Base-by-base conservation (phyloP, 2,113 vertebrate genomes). In the Tretioscincus oriximinensis region DNA sequence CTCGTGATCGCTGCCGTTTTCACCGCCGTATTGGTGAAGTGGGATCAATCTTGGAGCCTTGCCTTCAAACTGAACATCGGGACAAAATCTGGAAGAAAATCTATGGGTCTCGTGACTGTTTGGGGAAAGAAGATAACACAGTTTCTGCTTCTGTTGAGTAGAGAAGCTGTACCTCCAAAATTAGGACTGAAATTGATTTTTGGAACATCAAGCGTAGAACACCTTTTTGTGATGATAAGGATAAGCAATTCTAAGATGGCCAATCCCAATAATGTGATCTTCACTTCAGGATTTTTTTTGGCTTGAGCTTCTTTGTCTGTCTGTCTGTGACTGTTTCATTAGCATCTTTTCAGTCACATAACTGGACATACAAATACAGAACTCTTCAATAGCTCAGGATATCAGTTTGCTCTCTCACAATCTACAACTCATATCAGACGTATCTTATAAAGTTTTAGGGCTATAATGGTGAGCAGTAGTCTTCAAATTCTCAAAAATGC, bases 1-100 rank as follows among this genome's bases (percentile, higher is more conserved):
- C 93, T 0, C 93, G 97, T 1, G 97, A 98, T 83, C 93, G 96
- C 0, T 93, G 93, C 63, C 96, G 97, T 22, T 98, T 98, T 54
- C 84, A 77, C 24, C 94, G 94, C 54, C 93, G 97, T n/a, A 94
- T 98, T 29, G 47, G 68, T 22, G 94, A 93, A 2, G 77, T 91
- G 0, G 94, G 96, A 85, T 86, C 87, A 47, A 74, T 85, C 58
- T 90, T 98, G 67, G 93, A 94, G 7, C 89, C 89, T 90, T 97
- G 94, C 84, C 85, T 98, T 12, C 88, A 82, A 16, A 82, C 68
- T 7, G 67, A 88, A 2, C 95, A 96, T 86, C 88, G 97, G 29
- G 91, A 94, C 64, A 93, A 84, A 79, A 90, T 94, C 9, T 87
- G 88, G 90, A 86, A 80, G 2, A 87, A 71, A 20, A 86, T 90